These are phyloP conservation scores for Erebia palarica DNA, from an alignment of 2,888 invertebrate species.

Conservation along the genomic window DNA sequence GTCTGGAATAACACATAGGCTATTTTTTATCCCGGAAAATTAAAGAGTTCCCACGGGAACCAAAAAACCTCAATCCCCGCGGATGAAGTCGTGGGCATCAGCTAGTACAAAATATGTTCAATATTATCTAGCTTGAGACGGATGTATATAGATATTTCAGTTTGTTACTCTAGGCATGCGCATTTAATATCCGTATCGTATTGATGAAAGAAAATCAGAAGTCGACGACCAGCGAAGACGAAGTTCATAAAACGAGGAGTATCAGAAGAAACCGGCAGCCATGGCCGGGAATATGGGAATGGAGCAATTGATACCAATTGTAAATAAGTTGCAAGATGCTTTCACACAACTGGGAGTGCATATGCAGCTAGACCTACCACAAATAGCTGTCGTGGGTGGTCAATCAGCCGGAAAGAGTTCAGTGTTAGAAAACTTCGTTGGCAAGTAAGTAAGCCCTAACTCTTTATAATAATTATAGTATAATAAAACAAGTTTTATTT, in stretches of 20 bases:
- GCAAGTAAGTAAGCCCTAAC: constrained; percentile 87
- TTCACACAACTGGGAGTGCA: constrained; percentile 99
- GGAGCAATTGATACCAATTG: constrained; percentile 99
- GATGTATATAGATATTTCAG: constrained; percentile 42
- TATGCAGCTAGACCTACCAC: constrained; percentile 99
- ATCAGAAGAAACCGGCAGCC: constrained; percentile 74
- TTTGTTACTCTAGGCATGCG: constrained; percentile 67
- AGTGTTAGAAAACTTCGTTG: constrained; percentile 99
- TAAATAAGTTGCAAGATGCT: constrained; percentile 99
- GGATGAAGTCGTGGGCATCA: no score
- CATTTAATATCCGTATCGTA: constrained; percentile 57
- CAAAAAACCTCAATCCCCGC: no score
- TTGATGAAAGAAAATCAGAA: constrained; percentile 79
- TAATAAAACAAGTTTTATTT: no score
- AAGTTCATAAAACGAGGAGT: constrained; percentile 72
- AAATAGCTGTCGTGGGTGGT: constrained; percentile 99
- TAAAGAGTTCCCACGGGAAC: no score
- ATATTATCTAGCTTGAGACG: constrained; percentile 33
- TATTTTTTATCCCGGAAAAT: no score
- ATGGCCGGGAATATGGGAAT: constrained; percentile 91
- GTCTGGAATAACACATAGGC: no score
- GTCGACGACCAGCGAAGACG: constrained; percentile 69
- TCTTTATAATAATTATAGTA: background rate
- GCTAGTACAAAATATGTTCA: constrained; percentile 22
- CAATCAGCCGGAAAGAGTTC: constrained; percentile 99